A percentile compares a stretch with the other conserved stretches of the same genome.
phyloP scores from a whole-genome alignment of 2,113 vertebrate species.

The Larimichthys polyactis region DNA sequence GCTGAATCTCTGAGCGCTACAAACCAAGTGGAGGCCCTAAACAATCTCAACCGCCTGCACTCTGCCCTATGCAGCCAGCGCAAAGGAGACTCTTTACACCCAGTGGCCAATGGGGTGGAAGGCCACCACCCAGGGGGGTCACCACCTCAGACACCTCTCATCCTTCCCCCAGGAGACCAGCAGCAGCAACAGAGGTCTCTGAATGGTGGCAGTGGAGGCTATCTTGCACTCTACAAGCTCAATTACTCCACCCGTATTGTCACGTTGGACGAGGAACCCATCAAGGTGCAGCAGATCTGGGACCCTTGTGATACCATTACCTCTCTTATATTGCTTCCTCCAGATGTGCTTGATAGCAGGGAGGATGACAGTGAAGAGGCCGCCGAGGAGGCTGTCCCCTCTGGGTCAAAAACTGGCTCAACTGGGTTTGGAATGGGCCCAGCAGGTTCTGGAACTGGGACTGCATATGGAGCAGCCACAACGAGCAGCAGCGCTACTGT shows the following conservation, averaged over 20 bases:
- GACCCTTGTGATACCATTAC: slow-evolving; percentile 96
- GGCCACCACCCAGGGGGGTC: slow-evolving; percentile 79
- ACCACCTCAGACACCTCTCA: slow-evolving; percentile 89
- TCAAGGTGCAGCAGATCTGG: slow-evolving; percentile 97
- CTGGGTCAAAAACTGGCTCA: slow-evolving; percentile 87
- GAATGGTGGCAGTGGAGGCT: slow-evolving; percentile 84
- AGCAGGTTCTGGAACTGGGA: slow-evolving; percentile 40
- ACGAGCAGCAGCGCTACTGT: slow-evolving; percentile 29
- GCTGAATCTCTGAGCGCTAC: slow-evolving; percentile 93
- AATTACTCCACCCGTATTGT: slow-evolving; percentile 98
- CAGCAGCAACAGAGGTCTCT: slow-evolving; percentile 76
- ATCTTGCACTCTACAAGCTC: slow-evolving; percentile 97
- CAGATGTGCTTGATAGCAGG: slow-evolving; percentile 94
- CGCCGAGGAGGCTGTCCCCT: slow-evolving; percentile 87
- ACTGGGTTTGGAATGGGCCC: slow-evolving; percentile 43
- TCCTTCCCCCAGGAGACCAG: slow-evolving; percentile 90
- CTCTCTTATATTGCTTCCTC: slow-evolving; percentile 95
- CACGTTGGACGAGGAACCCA: slow-evolving; percentile 95
- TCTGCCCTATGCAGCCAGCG: slow-evolving; percentile 95
- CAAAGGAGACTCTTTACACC: slow-evolving; percentile 87
- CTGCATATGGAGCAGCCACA: slow-evolving; percentile 63
- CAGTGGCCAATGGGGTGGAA: slow-evolving; percentile 92
- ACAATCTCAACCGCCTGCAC: slow-evolving; percentile 99
- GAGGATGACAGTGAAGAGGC: slow-evolving; percentile 96
- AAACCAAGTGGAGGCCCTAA: slow-evolving; percentile 99